phyloP scores from a whole-genome alignment of 1,140 invertebrate genomes.

The Zaprionus taronus region DNA sequence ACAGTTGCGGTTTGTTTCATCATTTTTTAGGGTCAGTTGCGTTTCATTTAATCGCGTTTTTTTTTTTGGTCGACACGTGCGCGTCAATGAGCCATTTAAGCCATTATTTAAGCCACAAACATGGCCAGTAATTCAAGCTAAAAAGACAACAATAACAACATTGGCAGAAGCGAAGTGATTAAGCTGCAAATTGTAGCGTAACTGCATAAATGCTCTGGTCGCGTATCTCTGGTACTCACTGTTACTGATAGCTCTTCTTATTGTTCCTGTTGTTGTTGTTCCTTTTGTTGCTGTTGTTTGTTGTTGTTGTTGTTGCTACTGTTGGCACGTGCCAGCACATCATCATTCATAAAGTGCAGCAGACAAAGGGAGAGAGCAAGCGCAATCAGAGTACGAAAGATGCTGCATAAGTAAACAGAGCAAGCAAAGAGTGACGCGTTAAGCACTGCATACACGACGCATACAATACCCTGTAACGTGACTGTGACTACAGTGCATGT shows the following conservation, averaged over 20 bases:
- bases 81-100: slow-evolving; percentile 58
- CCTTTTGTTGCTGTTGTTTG: slow-evolving; percentile 7
- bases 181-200: slow-evolving; percentile 69
- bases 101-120: slow-evolving; percentile 21
- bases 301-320: slow-evolving; percentile 35
- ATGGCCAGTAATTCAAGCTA: slow-evolving; percentile 46
- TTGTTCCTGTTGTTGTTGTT: slow-evolving; percentile 26
- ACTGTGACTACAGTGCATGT: not conserved
- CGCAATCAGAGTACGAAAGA: slow-evolving; percentile 41
- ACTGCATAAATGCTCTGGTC: slow-evolving; percentile 42
- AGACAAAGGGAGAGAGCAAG: not conserved
- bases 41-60: not conserved
- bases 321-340: slow-evolving; percentile 60
- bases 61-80: slow-evolving; percentile 52
- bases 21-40: not conserved
- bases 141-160: slow-evolving; percentile 27
- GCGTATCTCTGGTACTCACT: slow-evolving; percentile 6
- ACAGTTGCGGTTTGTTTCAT: not conserved
- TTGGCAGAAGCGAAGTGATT: slow-evolving; percentile 49
- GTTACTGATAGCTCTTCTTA: slow-evolving; percentile 14
- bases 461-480: slow-evolving; percentile 1
- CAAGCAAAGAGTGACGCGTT: slow-evolving; percentile 11
- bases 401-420: slow-evolving; percentile 49
- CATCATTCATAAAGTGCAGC: slow-evolving; percentile 72
- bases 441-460: not conserved